Evolutionary conservation across 1,140 invertebrate genomes (phyloP).

Genomic region (Heliothis subflexa): DNA sequence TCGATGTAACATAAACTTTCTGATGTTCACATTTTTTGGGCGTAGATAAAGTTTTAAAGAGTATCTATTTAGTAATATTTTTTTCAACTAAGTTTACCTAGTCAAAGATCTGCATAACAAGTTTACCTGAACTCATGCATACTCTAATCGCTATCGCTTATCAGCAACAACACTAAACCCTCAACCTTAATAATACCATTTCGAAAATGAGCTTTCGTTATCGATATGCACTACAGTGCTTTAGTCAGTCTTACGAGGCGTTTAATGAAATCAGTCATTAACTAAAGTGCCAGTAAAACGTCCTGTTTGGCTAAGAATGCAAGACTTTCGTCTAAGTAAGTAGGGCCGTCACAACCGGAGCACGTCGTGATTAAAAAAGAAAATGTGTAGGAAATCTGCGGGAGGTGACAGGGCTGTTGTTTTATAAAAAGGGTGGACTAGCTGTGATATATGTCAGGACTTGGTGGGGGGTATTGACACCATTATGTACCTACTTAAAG

Average conservation of each 20-base stretch:
- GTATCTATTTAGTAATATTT: too few relatives aligned
- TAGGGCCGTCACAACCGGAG: conserved; percentile 11
- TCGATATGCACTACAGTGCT: conserved; percentile 63
- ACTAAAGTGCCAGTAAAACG: conserved; percentile 70
- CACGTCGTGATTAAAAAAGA: conserved; percentile 5
- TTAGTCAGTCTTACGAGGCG: conserved; percentile 55
- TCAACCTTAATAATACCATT: conserved; percentile 56
- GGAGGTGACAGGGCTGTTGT: neutral
- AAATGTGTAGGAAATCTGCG: neutral
- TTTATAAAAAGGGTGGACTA: conserved; percentile 3
- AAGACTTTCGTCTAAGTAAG: conserved; percentile 44
- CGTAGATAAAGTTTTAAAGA: too few relatives aligned
- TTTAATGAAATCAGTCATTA: conserved; percentile 81
- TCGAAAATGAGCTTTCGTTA: conserved; percentile 63
- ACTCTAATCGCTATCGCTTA: conserved; percentile 41
- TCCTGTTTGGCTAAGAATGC: conserved; percentile 62
- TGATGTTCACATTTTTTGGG: too few relatives aligned
- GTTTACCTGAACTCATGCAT: too few relatives aligned
- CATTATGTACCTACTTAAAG: too few relatives aligned
- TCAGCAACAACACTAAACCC: conserved; percentile 1
- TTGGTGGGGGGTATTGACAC: too few relatives aligned
- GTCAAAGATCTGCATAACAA: too few relatives aligned
- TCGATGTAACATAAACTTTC: too few relatives aligned
- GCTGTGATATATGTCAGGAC: neutral
- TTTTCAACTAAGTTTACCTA: too few relatives aligned